Percentiles rank a stretch among this genome's conserved stretches.
Conservation (phyloP, 2,888 invertebrate genomes). For the Leptopilina drosophilae region DNA sequence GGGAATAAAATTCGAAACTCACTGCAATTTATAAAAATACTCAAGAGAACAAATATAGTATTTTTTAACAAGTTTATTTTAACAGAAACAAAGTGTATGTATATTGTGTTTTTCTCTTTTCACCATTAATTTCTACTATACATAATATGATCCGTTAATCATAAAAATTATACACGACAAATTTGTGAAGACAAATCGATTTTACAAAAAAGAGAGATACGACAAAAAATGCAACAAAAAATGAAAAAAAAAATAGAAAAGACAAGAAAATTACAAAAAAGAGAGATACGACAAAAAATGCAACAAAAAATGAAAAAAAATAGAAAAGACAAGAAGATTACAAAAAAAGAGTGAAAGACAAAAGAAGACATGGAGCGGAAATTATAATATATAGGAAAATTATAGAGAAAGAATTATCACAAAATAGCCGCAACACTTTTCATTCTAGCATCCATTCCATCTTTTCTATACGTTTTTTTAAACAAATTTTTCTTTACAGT, state of each 20-base stretch:
- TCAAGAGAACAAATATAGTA: slow-evolving; percentile 47
- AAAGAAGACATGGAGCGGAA: slow-evolving; percentile 43
- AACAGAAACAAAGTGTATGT: slow-evolving; percentile 75
- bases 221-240: slow-evolving; percentile 32
- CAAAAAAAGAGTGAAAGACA: slow-evolving; percentile 9
- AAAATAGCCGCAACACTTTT: slow-evolving; percentile 68
- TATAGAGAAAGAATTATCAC: slow-evolving; percentile 71
- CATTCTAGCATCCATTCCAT: slow-evolving; percentile 37
- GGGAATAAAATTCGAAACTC: not conserved
- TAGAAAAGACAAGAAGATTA: slow-evolving; percentile 41
- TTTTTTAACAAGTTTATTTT: slow-evolving; percentile 75
- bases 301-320: not conserved
- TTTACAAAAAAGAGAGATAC: slow-evolving; percentile 54
- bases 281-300: slow-evolving; percentile 35
- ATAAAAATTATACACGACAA: slow-evolving; percentile 73
- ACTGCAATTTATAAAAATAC: not conserved
- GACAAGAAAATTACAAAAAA: slow-evolving; percentile 44
- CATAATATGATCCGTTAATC: slow-evolving; percentile 73
- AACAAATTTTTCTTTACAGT: slow-evolving; percentile 39
- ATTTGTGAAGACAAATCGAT: slow-evolving; percentile 63
- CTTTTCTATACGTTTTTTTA: slow-evolving; percentile 7
- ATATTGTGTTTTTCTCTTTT: slow-evolving; percentile 67
- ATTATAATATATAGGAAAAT: slow-evolving; percentile 55
- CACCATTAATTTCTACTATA: slow-evolving; percentile 75
- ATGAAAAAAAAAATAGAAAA: not conserved